Base-by-base conservation (phyloP, 2,797 vertebrate species). In the Falco naumanni region DNA sequence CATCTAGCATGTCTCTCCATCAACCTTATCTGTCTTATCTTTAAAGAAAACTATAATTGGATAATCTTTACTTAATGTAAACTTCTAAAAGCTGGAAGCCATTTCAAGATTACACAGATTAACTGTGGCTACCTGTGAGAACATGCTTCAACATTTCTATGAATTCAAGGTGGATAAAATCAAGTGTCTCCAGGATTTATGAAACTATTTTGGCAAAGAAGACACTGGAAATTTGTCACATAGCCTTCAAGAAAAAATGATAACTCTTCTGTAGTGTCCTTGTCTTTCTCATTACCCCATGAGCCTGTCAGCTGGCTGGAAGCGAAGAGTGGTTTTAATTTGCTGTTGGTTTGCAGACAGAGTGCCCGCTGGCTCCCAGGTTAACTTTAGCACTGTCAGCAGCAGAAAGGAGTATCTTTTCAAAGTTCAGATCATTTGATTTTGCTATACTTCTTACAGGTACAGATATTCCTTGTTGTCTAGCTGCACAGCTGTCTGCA, bases 1-100 rank as follows among this genome's bases (percentile, higher is more conserved):
- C 79, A 88, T 80, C 53, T n/a, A 92, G 79, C 64, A 72, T 75
- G 82, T 93, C 84, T 94, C 95, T 94, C 89, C 25, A 3, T 77
- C 78, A 72, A 57, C 48, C 71, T 88, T 96, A 96, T 96, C 95
- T 63, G 82, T 84, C 93, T 93, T 96, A 96, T 96, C 96, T 95
- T 88, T 96, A 88, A 94, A 95, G 92, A 97, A 96, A 96, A 90
- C 84, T 93, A 26, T 97, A 97, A 96, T 96, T 97, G 94, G 91
- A 96, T 95, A 97, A 97, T 96, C 96, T 95, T 96, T 90, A 89
- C 92, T 97, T 95, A 96, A 96, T 95, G 89, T 95, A 97, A 97
- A 96, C 95, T 96, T 96, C 94, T 93, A 47, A 96, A 97, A 95
- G 94, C 95, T 97, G 94, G 95, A 95, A 97, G 84, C 92, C 89